Percentiles rank a stretch among this genome's conserved stretches.
Conservation (phyloP, 2,797 vertebrate genomes). For the Coreius guichenoti region DNA sequence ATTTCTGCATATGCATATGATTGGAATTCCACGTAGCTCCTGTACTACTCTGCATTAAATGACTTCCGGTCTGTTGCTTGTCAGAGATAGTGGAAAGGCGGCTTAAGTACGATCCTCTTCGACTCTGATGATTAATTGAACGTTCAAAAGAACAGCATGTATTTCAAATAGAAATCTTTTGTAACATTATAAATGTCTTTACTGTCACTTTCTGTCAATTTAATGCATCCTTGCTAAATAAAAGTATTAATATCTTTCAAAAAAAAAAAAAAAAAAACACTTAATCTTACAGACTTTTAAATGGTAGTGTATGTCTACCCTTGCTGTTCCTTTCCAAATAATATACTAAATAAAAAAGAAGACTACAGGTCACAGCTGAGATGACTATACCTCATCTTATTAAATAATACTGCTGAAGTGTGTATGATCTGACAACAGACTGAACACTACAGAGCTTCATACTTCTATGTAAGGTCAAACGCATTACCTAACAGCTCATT, state of each 20-base stretch:
- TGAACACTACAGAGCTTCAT: not conserved
- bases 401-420: not conserved
- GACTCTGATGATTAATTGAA: not conserved
- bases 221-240: not conserved
- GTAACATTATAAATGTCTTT: not conserved
- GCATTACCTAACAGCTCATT: not conserved
- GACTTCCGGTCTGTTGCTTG: too few species aligned
- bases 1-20: too few species aligned
- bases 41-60: too few species aligned
- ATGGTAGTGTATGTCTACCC: too few species aligned
- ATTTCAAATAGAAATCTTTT: not conserved
- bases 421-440: not conserved
- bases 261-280: not conserved
- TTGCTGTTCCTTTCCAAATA: not conserved
- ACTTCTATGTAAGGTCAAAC: not conserved
- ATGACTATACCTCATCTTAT: not conserved
- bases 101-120: too few species aligned
- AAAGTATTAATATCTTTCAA: not conserved
- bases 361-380: not conserved
- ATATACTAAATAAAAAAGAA: not conserved
- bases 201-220: not conserved
- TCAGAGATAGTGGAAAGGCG: too few species aligned
- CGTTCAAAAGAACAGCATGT: not conserved
- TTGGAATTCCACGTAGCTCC: too few species aligned
- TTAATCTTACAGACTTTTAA: too few species aligned